phyloP scores from a whole-genome alignment of 2,797 vertebrate genomes.

The Hydrolagus colliei region DNA sequence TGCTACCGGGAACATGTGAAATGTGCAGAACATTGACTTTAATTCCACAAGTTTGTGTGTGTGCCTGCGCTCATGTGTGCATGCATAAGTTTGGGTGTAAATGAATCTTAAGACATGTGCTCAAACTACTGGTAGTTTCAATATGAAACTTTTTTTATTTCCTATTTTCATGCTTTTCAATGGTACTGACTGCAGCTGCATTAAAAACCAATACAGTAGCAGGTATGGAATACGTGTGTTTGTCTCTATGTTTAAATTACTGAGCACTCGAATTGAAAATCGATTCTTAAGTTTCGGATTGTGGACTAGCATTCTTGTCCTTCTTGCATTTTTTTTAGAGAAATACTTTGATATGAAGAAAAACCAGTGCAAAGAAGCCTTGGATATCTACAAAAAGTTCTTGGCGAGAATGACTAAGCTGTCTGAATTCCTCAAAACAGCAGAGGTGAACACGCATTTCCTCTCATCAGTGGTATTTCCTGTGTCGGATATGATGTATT shows the following conservation, averaged over 20 bases:
- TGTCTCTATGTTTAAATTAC: constrained; percentile 9
- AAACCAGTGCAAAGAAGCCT: constrained; percentile 86
- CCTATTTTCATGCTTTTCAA: constrained; percentile 30
- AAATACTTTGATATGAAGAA: constrained; percentile 96
- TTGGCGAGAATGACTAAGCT: constrained; percentile 83
- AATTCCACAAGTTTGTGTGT: no score
- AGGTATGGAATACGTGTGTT: constrained; percentile 9
- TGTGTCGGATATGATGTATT: constrained; percentile 29
- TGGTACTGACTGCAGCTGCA: constrained; percentile 26
- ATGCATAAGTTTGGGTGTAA: no score
- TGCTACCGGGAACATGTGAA: no score
- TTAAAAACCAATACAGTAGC: constrained; percentile 31
- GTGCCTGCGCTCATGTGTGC: no score
- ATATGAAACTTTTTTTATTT: constrained; percentile 23
- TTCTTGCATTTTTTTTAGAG: constrained; percentile 57
- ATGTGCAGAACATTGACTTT: no score
- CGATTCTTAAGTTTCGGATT: background rate
- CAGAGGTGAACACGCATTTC: constrained; percentile 70
- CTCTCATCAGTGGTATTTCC: constrained; percentile 35
- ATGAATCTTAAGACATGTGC: background rate
- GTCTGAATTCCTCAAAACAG: constrained; percentile 87
- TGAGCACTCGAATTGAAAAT: background rate
- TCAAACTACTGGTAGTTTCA: background rate
- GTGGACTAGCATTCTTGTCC: background rate
- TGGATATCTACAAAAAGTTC: constrained; percentile 95